Percentiles rank a stretch among this genome's conserved stretches.
phyloP scores from a whole-genome alignment of 2,797 vertebrate genomes.

The Sebastes vulpes region DNA sequence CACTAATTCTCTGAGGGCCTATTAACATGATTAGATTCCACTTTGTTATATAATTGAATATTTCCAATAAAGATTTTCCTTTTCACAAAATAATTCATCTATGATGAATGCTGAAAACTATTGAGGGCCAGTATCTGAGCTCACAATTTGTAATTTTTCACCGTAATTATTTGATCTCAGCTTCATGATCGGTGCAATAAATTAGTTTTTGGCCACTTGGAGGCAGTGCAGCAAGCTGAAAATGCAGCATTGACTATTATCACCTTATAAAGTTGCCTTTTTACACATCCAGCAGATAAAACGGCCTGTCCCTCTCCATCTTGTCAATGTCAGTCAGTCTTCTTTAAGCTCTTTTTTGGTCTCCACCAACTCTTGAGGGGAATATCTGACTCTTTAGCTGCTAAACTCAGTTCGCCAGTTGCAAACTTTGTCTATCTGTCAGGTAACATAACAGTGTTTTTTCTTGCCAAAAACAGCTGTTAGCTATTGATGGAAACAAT shows the following conservation, averaged over 20 bases:
- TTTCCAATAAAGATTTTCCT: not conserved
- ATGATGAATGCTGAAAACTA: not conserved
- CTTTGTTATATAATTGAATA: not conserved
- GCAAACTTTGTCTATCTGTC: not conserved
- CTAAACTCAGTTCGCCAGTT: not conserved
- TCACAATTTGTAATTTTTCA: not conserved
- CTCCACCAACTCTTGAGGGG: not conserved
- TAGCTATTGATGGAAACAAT: not conserved
- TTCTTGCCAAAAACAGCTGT: not conserved
- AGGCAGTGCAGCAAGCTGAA: not conserved
- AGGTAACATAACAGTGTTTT: not conserved
- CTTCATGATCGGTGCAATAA: not conserved
- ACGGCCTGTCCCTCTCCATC: too few species aligned
- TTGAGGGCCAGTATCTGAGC: not conserved
- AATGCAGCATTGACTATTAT: not conserved
- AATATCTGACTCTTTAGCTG: not conserved
- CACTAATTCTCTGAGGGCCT: not conserved
- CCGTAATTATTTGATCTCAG: not conserved
- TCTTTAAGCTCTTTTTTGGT: not conserved
- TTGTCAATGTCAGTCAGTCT: too few species aligned
- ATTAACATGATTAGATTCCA: not conserved
- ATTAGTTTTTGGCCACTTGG: not conserved
- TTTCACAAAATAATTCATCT: not conserved
- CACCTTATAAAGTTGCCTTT: not conserved
- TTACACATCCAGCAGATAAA: not conserved